phyloP scores from a whole-genome alignment of 2,888 invertebrate species.

The Philereme transversata region DNA sequence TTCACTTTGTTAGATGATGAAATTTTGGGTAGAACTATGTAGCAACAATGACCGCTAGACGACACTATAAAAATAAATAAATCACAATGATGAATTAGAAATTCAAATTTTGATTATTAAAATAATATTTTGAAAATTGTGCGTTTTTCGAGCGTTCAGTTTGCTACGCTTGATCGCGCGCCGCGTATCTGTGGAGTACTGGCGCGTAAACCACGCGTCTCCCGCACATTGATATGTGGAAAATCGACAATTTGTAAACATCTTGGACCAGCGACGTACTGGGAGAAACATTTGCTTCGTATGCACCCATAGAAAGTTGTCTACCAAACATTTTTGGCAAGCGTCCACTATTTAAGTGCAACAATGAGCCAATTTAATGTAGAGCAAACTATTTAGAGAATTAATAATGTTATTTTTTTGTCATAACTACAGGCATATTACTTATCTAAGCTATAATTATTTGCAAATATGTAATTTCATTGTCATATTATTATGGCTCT shows the following conservation, averaged over 20 bases:
- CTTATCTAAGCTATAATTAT: slow-evolving; percentile 16
- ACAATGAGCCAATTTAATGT: slow-evolving; percentile 15
- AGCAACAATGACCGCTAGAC: slow-evolving; percentile 27
- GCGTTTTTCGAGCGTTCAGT: slow-evolving; percentile 53
- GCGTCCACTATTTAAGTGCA: background rate
- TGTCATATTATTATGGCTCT: background rate
- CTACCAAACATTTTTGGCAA: background rate
- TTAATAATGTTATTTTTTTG: background rate
- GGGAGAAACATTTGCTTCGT: slow-evolving; percentile 33
- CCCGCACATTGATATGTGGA: slow-evolving; percentile 69
- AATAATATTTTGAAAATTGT: slow-evolving; percentile 26
- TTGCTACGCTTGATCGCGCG: slow-evolving; percentile 63
- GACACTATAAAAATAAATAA: slow-evolving; percentile 25
- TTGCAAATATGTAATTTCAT: slow-evolving; percentile 8
- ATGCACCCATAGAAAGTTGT: slow-evolving; percentile 3
- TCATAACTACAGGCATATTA: slow-evolving; percentile 2
- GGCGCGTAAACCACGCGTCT: slow-evolving; percentile 62
- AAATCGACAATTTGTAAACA: slow-evolving; percentile 62
- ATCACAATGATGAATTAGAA: slow-evolving; percentile 4
- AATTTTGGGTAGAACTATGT: slow-evolving; percentile 36
- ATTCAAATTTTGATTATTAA: slow-evolving; percentile 1
- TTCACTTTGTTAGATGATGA: slow-evolving; percentile 45
- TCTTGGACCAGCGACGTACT: slow-evolving; percentile 46
- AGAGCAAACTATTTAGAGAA: background rate
- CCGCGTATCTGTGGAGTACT: slow-evolving; percentile 71